Percentiles rank a stretch among this genome's conserved stretches.
Conservation (phyloP, 2,888 invertebrate genomes). For the Lasioglossum calceatum region DNA sequence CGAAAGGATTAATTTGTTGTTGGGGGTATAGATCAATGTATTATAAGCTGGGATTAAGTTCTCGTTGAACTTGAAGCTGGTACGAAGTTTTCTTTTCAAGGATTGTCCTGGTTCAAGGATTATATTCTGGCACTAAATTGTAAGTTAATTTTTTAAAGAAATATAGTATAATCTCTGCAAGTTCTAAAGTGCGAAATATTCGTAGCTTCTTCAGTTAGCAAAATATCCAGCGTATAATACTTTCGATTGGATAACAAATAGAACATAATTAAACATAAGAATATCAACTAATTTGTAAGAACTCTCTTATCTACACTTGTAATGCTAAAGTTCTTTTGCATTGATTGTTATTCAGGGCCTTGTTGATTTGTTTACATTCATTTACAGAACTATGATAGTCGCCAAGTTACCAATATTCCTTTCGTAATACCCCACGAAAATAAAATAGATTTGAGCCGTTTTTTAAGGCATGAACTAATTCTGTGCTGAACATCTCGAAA, state of each 20-base stretch:
- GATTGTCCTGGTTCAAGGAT: neutral
- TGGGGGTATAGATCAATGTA: neutral
- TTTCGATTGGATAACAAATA: neutral
- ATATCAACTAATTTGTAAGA: neutral
- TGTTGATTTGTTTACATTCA: neutral
- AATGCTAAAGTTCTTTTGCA: neutral
- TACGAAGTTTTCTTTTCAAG: neutral
- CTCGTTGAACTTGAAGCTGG: neutral
- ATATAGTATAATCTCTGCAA: neutral
- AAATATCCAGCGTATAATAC: neutral
- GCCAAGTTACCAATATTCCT: neutral
- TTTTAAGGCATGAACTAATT: too few relatives aligned
- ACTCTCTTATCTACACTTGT: neutral
- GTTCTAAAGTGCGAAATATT: neutral
- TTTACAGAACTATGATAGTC: neutral
- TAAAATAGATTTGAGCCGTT: too few relatives aligned
- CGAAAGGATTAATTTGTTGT: neutral
- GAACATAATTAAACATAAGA: neutral
- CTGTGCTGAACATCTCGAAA: too few relatives aligned
- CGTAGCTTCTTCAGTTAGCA: neutral
- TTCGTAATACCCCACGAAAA: too few relatives aligned
- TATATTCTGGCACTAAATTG: neutral
- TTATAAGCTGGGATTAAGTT: neutral
- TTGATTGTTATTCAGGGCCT: neutral
- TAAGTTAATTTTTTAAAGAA: neutral